Evolutionary conservation across 2,113 vertebrate genomes (phyloP), one percentile per base, ranked within the genome.

Genomic region (Sapayoa aenigma): DNA sequence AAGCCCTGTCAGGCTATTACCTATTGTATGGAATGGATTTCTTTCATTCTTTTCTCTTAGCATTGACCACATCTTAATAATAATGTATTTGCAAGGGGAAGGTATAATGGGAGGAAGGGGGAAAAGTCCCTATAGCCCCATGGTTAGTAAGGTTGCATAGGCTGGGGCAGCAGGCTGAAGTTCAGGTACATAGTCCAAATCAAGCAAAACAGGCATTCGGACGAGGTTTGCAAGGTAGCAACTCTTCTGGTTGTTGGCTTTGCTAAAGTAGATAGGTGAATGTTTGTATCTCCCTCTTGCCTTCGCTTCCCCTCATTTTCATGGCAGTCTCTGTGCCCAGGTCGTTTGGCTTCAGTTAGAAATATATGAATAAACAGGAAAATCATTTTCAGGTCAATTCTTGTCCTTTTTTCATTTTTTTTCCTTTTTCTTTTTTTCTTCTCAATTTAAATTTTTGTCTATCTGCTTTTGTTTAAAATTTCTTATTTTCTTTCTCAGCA

Each of bases 111-210:
- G 31, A 80, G 33, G 72, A 83, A 77, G 35, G 47, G 44, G 46
- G 73, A 72, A 67, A 67, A 42, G 25, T 67, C 17, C 30, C 55
- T 62, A 4, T 7, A 62, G 41, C 42, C 28, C 60, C 17, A 7
- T 59, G 63, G 55, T 74, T 80, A 53, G 37, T 35, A 47, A 80
- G 59, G 63, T 49, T 74, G 67, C 50, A 24, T 5, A 17, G 63
- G 35, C 52, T 67, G 81, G 47, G 52, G 59, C 39, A 41, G 39
- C 15, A 77, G 65, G 52, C 65, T 86, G 84, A 94, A 92, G 83
- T 84, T 89, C 81, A 87, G 80, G 94, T 87, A 24, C 62, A 28
- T 37, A 95, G 86, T 89, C 37, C 87, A 91, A 72, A 58, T 56
- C 56, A 65, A 67, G 55, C 35, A 82, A 87, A 95, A 47, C 33